These are phyloP conservation scores for Orbicella faveolata DNA, from an alignment of 64 coral and sea anemone genomes.

Conservation along the genomic window DNA sequence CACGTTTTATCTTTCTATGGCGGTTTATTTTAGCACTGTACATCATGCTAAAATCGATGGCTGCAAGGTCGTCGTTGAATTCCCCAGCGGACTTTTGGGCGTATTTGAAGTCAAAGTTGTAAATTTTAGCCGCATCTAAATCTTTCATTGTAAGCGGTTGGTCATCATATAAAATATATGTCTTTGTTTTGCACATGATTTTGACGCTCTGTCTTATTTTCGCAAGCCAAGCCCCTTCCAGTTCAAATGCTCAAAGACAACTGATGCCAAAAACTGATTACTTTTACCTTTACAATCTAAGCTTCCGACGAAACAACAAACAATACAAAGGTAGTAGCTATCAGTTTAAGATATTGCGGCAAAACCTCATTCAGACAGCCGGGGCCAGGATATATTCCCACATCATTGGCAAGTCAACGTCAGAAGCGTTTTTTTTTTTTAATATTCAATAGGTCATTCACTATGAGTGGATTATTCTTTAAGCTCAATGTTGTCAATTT, in stretches of 20 bases:
- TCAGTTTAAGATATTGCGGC: not conserved
- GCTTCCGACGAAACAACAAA: not conserved
- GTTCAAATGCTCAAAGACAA: slow-evolving; percentile 10
- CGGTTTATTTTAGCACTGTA: slow-evolving; percentile 37
- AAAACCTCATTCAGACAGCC: not conserved
- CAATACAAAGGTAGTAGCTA: not conserved
- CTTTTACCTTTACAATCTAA: not conserved
- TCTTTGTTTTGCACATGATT: slow-evolving; percentile 12
- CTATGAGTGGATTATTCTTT: too few species aligned
- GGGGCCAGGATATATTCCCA: too few species aligned
- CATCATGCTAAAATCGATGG: slow-evolving; percentile 24
- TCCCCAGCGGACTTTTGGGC: slow-evolving; percentile 37
- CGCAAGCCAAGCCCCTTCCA: not conserved
- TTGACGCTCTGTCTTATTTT: not conserved
- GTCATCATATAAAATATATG: not conserved
- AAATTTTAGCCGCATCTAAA: slow-evolving; percentile 10
- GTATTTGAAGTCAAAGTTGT: slow-evolving; percentile 72
- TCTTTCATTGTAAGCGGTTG: slow-evolving; percentile 43
- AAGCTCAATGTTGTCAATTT: too few species aligned
- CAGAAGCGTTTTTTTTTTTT: too few species aligned
- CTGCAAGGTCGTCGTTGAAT: slow-evolving; percentile 5
- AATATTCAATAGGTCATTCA: too few species aligned
- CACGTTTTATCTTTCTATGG: slow-evolving; percentile 32
- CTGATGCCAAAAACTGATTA: not conserved
- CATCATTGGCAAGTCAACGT: too few species aligned